These are phyloP conservation scores for Paelopatides confundens DNA, from an alignment of 53 echinoderm and acorn worm species.

Conservation along the genomic window DNA sequence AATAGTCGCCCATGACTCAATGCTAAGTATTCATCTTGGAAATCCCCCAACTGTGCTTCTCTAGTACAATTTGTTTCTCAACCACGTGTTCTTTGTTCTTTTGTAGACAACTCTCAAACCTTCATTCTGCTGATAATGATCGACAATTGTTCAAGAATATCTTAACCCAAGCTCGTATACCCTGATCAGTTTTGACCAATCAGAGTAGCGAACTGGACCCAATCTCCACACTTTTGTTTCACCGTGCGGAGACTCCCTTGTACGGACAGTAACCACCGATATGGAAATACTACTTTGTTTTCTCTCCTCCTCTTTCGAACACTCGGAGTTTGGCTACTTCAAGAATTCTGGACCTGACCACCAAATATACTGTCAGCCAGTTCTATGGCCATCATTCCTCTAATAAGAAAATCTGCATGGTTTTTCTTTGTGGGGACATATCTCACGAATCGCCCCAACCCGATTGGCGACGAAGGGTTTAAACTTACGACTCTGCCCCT, in stretches of 20 bases:
- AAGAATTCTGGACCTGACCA: background rate
- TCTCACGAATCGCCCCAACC: slow-evolving; percentile 11
- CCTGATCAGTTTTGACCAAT: slow-evolving; percentile 7
- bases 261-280: too few species aligned
- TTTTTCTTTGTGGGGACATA: background rate
- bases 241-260: background rate
- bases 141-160: background rate
- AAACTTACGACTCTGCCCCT: background rate
- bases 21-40: too few species aligned
- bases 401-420: background rate
- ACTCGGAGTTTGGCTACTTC: too few species aligned
- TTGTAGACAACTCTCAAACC: background rate
- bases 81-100: background rate
- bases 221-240: background rate
- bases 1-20: too few species aligned
- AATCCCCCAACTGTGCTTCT: too few species aligned
- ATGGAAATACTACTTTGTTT: background rate
- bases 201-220: background rate
- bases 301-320: background rate
- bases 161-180: background rate
- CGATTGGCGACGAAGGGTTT: slow-evolving; percentile 10
- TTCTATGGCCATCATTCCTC: too few species aligned
- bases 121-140: background rate
- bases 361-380: background rate
- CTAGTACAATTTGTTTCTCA: background rate